Percentiles rank a stretch among this genome's conserved stretches.
Evolutionary conservation across 2,797 vertebrate species (phyloP).

Genomic region (Chloroceryle amazona): DNA sequence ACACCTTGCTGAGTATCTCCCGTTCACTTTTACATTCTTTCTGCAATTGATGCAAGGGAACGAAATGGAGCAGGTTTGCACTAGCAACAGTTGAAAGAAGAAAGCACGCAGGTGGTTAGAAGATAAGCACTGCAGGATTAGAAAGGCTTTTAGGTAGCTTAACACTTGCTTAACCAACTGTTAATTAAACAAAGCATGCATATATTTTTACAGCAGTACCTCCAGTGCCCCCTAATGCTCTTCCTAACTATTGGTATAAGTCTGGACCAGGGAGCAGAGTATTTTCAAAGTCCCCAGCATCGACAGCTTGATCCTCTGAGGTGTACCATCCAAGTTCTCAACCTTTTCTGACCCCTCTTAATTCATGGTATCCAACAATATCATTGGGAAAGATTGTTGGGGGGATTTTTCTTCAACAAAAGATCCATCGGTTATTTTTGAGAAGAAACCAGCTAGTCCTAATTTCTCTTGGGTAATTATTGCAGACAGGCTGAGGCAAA

Average conservation of each 20-base stretch:
- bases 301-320: not conserved
- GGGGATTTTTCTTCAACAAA: not conserved
- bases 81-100: not conserved
- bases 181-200: constrained; percentile 1
- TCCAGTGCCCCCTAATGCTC: constrained; percentile 39
- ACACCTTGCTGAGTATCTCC: not conserved
- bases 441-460: not conserved
- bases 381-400: not conserved
- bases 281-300: not conserved
- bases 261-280: not conserved
- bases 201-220: not conserved
- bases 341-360: not conserved
- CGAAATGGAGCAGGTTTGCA: not conserved
- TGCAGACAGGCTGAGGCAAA: not conserved
- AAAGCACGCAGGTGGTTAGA: not conserved
- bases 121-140: not conserved
- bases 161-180: constrained; percentile 4
- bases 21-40: not conserved
- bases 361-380: not conserved
- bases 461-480: constrained; percentile 39
- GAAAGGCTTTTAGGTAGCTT: constrained; percentile 5
- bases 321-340: not conserved
- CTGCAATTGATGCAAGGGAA: not conserved
- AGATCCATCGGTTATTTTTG: not conserved
- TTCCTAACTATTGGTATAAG: not conserved